Evolutionary conservation across 2,888 invertebrate genomes (phyloP), one percentile per base, ranked within the genome.

Genomic region (Caenorhabditis sp.): DNA sequence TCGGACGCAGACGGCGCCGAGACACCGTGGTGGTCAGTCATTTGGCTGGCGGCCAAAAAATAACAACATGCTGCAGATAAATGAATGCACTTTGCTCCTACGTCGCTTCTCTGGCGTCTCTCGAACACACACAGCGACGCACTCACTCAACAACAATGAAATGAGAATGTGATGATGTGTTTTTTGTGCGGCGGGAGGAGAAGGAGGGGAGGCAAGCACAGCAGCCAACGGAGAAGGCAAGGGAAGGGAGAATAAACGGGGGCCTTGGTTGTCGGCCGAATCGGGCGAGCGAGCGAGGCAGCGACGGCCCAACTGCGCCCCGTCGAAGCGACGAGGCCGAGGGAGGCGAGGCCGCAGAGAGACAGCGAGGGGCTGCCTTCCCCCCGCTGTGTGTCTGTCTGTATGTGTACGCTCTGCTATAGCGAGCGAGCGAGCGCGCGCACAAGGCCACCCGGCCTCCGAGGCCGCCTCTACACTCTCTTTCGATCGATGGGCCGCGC

Each of bases 1-100:
- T 52, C 52, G 52, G 52, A 13, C 20, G 43, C 43, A 48, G 48
- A 48, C 48, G 48, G 48, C 48, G 48, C 48, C 48, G 48, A 48
- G 26, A 48, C 48, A 48, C 39, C 24, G 39, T 39, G 41, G 55
- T 55, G 39, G 55, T 55, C 55, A 55, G 22, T 55, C 55, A 55
- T 55, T 55, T 15, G 43, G 39, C 24, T 20, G 27, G 43, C 41
- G 32, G 24, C 43, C 22, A 45, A 66, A 65, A 66, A 70, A 70
- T 43, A 68, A 68, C 59, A 46, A 66, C 32, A 62, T 37, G 66
- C 17, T 55, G 58, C 52, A 70, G 70, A 70, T 70, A 70, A 70
- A 70, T 70, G 70, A 70, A 70, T 70, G 70, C 70, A 70, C 70
- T 70, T 70, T 70, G 59, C 70, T 70, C 70, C 41, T 58, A 46